These are phyloP conservation scores for Belonocnema kinseyi DNA, from an alignment of 1,140 invertebrate species.

Conservation along the genomic window DNA sequence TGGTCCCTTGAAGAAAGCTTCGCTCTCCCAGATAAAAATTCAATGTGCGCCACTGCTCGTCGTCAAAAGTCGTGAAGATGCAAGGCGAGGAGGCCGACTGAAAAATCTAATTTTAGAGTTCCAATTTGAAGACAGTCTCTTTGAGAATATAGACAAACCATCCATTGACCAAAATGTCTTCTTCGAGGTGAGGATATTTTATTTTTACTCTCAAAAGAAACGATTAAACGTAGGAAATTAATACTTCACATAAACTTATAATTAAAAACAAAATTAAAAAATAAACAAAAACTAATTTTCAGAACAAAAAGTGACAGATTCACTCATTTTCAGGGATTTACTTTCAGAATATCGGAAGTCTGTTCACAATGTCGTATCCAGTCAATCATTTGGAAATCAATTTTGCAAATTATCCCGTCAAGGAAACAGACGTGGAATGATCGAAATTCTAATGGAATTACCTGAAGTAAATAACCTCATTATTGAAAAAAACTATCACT, in stretches of 20 bases:
- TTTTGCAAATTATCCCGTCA: slow-evolving; percentile 55
- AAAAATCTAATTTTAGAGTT: slow-evolving; percentile 27
- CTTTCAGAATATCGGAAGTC: slow-evolving; percentile 1
- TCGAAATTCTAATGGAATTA: slow-evolving; percentile 57
- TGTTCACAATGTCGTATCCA: slow-evolving; percentile 43
- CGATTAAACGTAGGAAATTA: no score
- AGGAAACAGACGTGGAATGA: slow-evolving; percentile 63
- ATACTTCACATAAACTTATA: no score
- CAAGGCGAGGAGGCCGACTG: slow-evolving; percentile 9
- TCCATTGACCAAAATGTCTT: slow-evolving; percentile 8
- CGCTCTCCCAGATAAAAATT: no score
- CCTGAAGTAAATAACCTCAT: slow-evolving; percentile 48
- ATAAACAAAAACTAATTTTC: no score
- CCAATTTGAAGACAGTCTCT: slow-evolving; percentile 3
- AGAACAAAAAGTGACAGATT: neutral
- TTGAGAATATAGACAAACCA: slow-evolving; percentile 11
- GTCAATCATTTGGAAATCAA: slow-evolving; percentile 39
- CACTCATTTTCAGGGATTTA: slow-evolving; percentile 10
- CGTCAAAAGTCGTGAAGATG: slow-evolving; percentile 6
- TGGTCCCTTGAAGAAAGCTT: no score
- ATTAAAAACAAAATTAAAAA: no score
- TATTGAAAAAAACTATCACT: slow-evolving; percentile 51
- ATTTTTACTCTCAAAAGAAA: neutral
- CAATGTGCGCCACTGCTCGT: neutral
- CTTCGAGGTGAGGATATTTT: slow-evolving; percentile 23